Conservation (phyloP, 2,888 invertebrate species). For the Atherix ibis region DNA sequence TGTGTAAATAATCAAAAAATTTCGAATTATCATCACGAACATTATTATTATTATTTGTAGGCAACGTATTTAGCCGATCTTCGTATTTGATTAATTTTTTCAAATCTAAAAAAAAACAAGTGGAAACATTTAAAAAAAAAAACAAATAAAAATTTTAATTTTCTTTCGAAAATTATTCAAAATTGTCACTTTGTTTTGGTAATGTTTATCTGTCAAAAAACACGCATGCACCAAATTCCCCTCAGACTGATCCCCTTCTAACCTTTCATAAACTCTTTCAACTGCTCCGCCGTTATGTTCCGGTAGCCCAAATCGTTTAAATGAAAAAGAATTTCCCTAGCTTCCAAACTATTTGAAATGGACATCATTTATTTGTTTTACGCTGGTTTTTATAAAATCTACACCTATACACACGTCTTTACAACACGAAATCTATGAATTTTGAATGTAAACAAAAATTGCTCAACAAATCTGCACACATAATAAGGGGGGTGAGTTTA, state of each 20-base stretch:
- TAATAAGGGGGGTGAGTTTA: too few species aligned
- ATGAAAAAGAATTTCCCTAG: slow-evolving; percentile 56
- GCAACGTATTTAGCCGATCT: slow-evolving; percentile 20
- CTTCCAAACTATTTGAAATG: slow-evolving; percentile 37
- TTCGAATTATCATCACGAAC: slow-evolving; percentile 12
- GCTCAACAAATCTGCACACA: too few species aligned
- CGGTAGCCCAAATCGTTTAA: slow-evolving; percentile 61
- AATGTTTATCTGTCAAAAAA: too few species aligned
- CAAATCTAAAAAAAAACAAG: slow-evolving; percentile 8
- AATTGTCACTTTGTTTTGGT: too few species aligned
- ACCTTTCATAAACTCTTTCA: slow-evolving; percentile 69
- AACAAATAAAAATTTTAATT: slow-evolving; percentile 1
- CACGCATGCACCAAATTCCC: too few species aligned
- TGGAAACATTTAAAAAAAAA: too few species aligned
- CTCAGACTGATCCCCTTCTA: too few species aligned
- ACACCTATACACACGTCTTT: too few species aligned
- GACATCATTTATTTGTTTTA: too few species aligned
- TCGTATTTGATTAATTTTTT: slow-evolving; percentile 29
- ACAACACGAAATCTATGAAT: too few species aligned
- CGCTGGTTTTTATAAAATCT: too few species aligned
- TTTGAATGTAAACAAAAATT: too few species aligned
- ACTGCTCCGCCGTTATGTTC: slow-evolving; percentile 55
- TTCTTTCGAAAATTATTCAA: background rate
- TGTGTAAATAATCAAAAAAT: slow-evolving; percentile 27
- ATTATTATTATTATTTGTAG: slow-evolving; percentile 7